Base-by-base conservation (phyloP, 2,888 invertebrate genomes). In the Rugalucina vietnamica region DNA sequence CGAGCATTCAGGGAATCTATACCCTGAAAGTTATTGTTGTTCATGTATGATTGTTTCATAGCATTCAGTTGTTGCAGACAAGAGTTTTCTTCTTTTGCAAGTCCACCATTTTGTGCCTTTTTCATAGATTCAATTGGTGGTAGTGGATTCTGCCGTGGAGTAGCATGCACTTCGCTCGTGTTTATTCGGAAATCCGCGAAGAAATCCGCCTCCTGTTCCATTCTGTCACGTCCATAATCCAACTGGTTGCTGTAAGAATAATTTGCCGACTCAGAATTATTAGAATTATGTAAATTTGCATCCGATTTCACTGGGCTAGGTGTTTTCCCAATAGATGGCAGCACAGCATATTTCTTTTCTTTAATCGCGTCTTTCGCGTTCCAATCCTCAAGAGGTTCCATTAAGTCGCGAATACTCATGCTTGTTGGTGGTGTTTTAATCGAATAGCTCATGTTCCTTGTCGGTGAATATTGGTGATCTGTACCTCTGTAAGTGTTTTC, bases 201-300 rank as follows among this genome's bases (percentile, higher is more conserved):
- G 76, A 92, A 92, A 24, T 92, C 90, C 0, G 90, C 91, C 29
- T 91, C 90, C 27, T 85, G 78, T 57, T 92, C 92, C 49, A 91
- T 89, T 80, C 76, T 86, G 73, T 91, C 90, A 54, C 92, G 79
- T 27, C 86, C 83, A 83, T 89, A 92, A 57, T 92, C 92, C 78
- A 92, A 75, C 78, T 92, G 92, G 77, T 92, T 92, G 74, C 85
- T 84, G 14, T 85, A 73, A 12, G 82, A 79, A 60, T 76, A 72
- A 27, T 69, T 73, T 0, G 80, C 57, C 1, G 85, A 77, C 5
- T 34, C 32, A 72, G 49, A 76, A 27, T 70, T 77, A 27, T 18
- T 29, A 14, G 29, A 49, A 24, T 76, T 24, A 27, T 12, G 24
- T 49, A 49, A 14, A 5, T 39, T 49, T 24, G 29, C 65, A n/a